phyloP scores from a whole-genome alignment of 2,888 invertebrate species.

The Aspidiotus destructor region DNA sequence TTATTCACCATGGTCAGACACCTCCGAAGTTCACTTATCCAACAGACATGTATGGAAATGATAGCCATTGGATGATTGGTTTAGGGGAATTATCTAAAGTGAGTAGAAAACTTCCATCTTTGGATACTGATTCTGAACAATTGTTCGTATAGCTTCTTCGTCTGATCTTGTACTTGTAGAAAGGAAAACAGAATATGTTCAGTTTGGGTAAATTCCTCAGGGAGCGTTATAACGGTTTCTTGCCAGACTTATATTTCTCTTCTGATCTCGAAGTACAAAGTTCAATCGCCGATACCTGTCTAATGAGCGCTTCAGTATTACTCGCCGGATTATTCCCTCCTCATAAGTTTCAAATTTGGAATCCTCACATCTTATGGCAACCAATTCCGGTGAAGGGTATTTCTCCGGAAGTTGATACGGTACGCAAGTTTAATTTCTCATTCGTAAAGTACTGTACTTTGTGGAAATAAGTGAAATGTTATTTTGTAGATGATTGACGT shows the following conservation, averaged over 20 bases:
- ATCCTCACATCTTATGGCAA: conserved; percentile 46
- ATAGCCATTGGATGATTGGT: conserved; percentile 67
- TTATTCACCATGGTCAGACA: conserved; percentile 75
- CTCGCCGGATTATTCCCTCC: conserved; percentile 65
- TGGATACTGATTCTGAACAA: neutral
- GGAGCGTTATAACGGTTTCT: conserved; percentile 52
- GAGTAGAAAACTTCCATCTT: conserved; percentile 31
- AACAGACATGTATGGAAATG: conserved; percentile 66
- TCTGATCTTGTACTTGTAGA: conserved; percentile 42
- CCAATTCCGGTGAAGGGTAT: conserved; percentile 63
- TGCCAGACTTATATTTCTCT: conserved; percentile 51
- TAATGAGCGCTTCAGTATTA: conserved; percentile 60
- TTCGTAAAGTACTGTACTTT: neutral
- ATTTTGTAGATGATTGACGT: conserved; percentile 31
- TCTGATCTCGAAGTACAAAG: conserved; percentile 56
- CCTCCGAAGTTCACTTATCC: conserved; percentile 68
- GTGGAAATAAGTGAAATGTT: neutral
- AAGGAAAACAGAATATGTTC: conserved; percentile 56
- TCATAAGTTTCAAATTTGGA: conserved; percentile 49
- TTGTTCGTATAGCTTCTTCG: neutral
- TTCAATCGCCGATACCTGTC: conserved; percentile 63
- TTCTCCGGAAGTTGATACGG: conserved; percentile 25
- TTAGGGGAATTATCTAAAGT: conserved; percentile 82
- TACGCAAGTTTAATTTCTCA: conserved; percentile 5
- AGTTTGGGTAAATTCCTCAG: conserved; percentile 57